These are phyloP conservation scores for Callinectes sapidus DNA, from an alignment of 2,888 invertebrate species.

Conservation along the genomic window DNA sequence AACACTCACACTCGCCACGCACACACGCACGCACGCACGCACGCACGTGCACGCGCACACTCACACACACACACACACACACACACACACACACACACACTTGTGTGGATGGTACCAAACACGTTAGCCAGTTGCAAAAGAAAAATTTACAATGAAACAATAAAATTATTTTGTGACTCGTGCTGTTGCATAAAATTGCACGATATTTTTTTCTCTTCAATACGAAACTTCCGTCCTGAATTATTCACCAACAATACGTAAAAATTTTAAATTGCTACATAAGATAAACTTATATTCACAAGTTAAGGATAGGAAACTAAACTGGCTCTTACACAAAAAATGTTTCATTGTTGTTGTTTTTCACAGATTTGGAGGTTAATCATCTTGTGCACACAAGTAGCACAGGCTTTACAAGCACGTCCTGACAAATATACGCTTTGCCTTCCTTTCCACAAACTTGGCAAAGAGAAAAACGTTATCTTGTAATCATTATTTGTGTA, in stretches of 20 bases:
- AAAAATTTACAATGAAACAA: neutral
- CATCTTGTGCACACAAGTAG: neutral
- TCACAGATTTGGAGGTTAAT: neutral
- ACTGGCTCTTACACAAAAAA: neutral
- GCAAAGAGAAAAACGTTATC: no score
- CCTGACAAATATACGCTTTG: no score
- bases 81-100: neutral
- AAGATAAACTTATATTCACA: no score
- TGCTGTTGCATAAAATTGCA: neutral
- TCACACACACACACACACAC: constrained; percentile 27
- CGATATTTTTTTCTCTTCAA: neutral
- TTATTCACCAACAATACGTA: neutral
- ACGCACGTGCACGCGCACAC: constrained; percentile 18
- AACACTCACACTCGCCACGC: neutral
- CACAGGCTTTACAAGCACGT: no score
- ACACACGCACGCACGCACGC: constrained; percentile 34
- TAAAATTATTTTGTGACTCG: neutral
- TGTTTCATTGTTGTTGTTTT: neutral
- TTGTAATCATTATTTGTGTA: no score
- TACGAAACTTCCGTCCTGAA: neutral
- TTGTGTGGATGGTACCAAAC: neutral
- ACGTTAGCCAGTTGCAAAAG: neutral
- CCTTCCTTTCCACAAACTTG: no score
- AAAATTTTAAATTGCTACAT: no score
- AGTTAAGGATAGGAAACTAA: neutral